Evolutionary conservation across 2,113 vertebrate species (phyloP), one percentile per base, ranked within the genome.

Genomic region (Edolisoma coerulescens): DNA sequence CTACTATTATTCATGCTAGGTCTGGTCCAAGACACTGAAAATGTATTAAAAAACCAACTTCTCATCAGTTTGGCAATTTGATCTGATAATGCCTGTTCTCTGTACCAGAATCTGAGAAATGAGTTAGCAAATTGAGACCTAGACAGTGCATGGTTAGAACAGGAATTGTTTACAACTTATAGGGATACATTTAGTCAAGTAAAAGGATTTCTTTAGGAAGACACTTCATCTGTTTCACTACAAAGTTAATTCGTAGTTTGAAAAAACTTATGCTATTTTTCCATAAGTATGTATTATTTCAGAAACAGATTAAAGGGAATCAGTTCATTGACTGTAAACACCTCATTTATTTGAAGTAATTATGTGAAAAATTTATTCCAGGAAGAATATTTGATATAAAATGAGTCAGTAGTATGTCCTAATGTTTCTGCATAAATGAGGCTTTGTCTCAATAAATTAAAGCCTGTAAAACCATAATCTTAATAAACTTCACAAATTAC

Each of bases 401-500:
- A 90, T 94, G 85, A 96, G 85, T 74, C 64, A 89, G 49, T 91
- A 44, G 16, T 78, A 77, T 77, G 39, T 84, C 79, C 92, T 93
- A 70, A 78, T 88, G 60, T 75, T 85, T 86, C 50, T 75, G 68
- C 83, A 81, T 86, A 94, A 97, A 95, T 89, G 90, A 90, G 49
- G 39, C 82, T 93, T 95, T 96, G 83, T 92, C 85, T 95, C 87
- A 81, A 80, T 90, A 94, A 94, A 95, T 94, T 96, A 94, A 87
- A 93, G 85, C 16, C 96, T 90, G 71, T 79, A 84, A 94, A 90
- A 44, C 79, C 85, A 81, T 94, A 90, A 88, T 95, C 84, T 91
- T 89, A 97, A 96, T 96, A 95, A 95, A 93, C 79, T 88, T 92
- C 82, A 93, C 59, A 96, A 94, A 96, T 95, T 93, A 81, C 90